Base-by-base conservation (phyloP, 2,888 invertebrate species). In the Cataglyphis livida region DNA sequence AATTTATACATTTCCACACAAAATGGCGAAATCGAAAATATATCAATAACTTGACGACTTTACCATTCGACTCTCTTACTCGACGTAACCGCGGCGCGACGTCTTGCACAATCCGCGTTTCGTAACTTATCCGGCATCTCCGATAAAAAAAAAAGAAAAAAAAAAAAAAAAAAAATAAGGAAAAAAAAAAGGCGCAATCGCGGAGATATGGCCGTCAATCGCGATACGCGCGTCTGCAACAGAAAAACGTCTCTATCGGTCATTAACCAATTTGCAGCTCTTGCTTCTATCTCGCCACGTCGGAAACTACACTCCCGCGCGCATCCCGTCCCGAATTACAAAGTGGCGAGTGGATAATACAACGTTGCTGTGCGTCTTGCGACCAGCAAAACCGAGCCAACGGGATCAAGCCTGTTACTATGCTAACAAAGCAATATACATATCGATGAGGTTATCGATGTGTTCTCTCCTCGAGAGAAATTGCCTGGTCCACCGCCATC, bases 371-470 rank as follows among this genome's bases (percentile, higher is more conserved):
- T 21, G 57, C 68, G 78, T 79, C 78, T 79, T 79, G 70, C 59
- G 78, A 35, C 32, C 32, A 41, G 78, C 78, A 79, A 59, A 70
- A 70, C 35, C 78, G 44, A 70, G 41, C 76, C 76, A 54, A 7
- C 66, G 66, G 66, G 78, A 79, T 79, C 78, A 79, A 79, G 59
- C 70, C 78, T 79, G 78, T 79, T 79, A 79, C 78, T 79, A 79
- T 79, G 78, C 78, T 79, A 79, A 79, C 78, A 79, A 79, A 79
- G 78, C 78, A 79, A 79, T 79, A 70, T 79, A 79, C 78, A 79
- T 79, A 79, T 79, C 78, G 78, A 79, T 79, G 70, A 79, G 78
- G 78, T 79, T 79, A 79, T 79, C 78, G 78, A 79, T 79, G 78
- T 79, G 78, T 70, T 79, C 78, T 32, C 68, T 68, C 57, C 68